These are phyloP conservation scores for Melopsittacus undulatus DNA, from an alignment of 2,797 vertebrate species.

Conservation along the genomic window DNA sequence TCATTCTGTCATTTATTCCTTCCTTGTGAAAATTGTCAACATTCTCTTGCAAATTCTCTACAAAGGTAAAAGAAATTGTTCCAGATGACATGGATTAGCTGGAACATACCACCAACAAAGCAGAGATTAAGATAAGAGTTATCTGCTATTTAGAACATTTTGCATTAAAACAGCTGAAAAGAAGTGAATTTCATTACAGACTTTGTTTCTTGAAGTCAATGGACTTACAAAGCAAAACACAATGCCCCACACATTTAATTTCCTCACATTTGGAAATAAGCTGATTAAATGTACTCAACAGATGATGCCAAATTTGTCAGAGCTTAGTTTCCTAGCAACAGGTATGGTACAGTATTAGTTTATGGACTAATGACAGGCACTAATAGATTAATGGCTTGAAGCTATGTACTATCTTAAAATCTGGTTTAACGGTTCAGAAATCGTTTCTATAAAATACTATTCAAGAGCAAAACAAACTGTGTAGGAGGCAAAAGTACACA, in stretches of 20 bases:
- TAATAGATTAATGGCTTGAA: constrained; percentile 39
- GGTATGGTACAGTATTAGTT: constrained; percentile 72
- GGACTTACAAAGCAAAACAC: not conserved
- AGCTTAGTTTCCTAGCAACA: constrained; percentile 89
- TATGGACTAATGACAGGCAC: constrained; percentile 39
- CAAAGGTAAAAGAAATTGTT: not conserved
- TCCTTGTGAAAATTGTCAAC: not conserved
- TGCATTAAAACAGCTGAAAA: not conserved
- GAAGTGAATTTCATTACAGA: not conserved
- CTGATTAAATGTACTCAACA: constrained; percentile 84
- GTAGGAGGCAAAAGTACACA: not conserved
- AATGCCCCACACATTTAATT: constrained; percentile 19
- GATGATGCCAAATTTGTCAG: constrained; percentile 83
- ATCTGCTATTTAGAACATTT: not conserved
- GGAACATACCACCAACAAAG: not conserved
- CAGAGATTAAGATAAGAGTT: not conserved
- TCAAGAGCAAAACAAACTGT: not conserved
- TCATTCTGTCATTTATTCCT: not conserved
- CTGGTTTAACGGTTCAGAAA: not conserved
- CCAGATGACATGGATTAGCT: not conserved
- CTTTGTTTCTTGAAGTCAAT: constrained; percentile 13
- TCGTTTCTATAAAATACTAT: not conserved
- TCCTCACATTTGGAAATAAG: constrained; percentile 81
- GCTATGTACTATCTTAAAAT: not conserved
- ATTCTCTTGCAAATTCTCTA: not conserved